These are phyloP conservation scores for Pegoplata infirma DNA, from an alignment of 2,888 invertebrate species.

Conservation along the genomic window DNA sequence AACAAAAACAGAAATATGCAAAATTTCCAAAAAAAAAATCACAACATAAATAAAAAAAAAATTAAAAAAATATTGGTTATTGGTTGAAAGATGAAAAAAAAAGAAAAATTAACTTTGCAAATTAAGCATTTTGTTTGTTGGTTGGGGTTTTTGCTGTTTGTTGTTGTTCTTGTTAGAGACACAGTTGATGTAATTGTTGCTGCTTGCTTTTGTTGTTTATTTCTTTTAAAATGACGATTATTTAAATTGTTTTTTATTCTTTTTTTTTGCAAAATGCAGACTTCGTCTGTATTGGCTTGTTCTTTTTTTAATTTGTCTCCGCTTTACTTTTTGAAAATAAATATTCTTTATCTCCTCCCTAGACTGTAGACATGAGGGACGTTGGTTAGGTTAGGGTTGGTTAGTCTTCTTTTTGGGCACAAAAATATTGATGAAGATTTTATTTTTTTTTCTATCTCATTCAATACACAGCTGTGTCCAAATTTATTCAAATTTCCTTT, in stretches of 20 bases:
- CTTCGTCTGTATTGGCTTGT: not conserved
- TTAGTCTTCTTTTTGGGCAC: not conserved
- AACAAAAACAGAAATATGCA: constrained; percentile 6
- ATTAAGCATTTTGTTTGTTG: constrained; percentile 65
- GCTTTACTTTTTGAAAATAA: constrained; percentile 9
- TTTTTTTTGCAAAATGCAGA: not conserved
- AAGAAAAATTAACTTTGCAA: constrained; percentile 63
- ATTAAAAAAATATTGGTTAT: constrained; percentile 29
- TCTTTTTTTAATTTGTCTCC: not conserved
- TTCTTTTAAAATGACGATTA: not conserved
- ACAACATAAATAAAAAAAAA: constrained; percentile 17
- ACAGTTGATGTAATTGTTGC: constrained; percentile 51
- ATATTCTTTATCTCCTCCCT: not conserved
- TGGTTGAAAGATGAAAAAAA: constrained; percentile 15
- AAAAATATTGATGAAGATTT: not conserved
- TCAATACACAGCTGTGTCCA: not conserved
- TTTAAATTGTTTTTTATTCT: not conserved
- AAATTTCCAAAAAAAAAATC: not conserved
- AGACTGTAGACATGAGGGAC: too few species aligned
- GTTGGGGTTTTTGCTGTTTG: constrained; percentile 50
- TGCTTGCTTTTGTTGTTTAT: constrained; percentile 41
- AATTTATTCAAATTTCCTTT: not conserved
- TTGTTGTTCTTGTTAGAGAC: constrained; percentile 40
- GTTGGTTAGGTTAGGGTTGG: too few species aligned
- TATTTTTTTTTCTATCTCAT: too few species aligned